These are phyloP conservation scores for Lathamus discolor DNA, from an alignment of 2,113 vertebrate species.

Conservation along the genomic window DNA sequence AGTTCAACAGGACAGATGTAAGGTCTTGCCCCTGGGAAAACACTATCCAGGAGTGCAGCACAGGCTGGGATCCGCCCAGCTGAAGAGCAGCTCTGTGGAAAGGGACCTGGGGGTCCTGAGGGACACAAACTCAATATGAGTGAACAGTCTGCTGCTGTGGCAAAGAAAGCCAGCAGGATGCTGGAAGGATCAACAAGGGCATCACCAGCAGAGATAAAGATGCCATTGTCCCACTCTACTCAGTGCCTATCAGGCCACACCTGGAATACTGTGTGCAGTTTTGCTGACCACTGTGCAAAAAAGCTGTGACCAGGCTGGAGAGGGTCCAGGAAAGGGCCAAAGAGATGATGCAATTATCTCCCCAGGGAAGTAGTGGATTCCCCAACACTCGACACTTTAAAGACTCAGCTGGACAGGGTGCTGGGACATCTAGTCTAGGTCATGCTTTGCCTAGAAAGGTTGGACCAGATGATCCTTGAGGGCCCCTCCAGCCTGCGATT, in stretches of 20 bases:
- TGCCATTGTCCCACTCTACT: background rate
- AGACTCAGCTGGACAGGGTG: background rate
- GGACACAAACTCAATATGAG: background rate
- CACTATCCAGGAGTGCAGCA: background rate
- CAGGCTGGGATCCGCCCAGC: background rate
- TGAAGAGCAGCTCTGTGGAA: background rate
- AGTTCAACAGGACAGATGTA: background rate
- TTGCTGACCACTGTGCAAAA: background rate
- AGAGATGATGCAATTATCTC: background rate
- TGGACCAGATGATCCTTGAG: background rate
- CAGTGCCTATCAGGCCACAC: background rate
- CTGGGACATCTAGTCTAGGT: background rate
- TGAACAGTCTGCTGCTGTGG: background rate
- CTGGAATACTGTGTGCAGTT: background rate
- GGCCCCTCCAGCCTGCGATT: background rate
- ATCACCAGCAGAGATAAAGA: background rate
- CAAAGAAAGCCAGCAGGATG: background rate
- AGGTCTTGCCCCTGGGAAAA: background rate
- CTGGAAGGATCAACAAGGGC: background rate
- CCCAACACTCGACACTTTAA: background rate
- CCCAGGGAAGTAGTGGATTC: background rate
- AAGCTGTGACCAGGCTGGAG: background rate
- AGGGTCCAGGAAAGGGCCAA: background rate
- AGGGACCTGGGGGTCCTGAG: background rate
- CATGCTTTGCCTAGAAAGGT: background rate